phyloP scores from a whole-genome alignment of 2,797 vertebrate genomes.

The Galagoides demidoff region DNA sequence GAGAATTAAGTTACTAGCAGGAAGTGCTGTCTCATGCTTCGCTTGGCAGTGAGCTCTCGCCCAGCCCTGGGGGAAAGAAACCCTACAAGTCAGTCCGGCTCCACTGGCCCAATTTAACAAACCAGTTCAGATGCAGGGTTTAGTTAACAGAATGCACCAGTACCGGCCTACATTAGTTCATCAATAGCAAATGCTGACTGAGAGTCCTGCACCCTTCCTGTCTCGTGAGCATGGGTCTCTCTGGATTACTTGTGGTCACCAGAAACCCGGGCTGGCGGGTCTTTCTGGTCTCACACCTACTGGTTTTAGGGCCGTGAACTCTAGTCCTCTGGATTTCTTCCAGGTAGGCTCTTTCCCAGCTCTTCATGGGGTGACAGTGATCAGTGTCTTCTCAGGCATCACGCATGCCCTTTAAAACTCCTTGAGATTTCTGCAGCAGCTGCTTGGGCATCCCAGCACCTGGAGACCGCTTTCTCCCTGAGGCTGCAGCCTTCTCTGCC shows the following conservation, averaged over 20 bases:
- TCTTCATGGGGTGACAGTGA: neutral
- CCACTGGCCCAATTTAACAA: constrained; percentile 55
- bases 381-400: neutral
- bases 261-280: neutral
- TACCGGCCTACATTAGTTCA: neutral
- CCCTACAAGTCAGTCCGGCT: neutral
- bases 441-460: fast-evolving
- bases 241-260: neutral
- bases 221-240: no score
- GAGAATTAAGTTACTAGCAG: constrained; percentile 38
- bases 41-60: neutral
- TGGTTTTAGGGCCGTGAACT: neutral
- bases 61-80: neutral
- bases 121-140: neutral
- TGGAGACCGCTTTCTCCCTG: neutral
- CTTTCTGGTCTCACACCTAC: neutral
- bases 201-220: neutral
- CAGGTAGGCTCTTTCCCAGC: neutral
- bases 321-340: neutral
- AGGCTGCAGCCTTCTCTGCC: fast-evolving
- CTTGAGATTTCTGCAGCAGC: neutral
- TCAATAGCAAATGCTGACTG: neutral
- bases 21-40: constrained; percentile 57
- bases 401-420: fast-evolving
- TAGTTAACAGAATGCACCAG: neutral